phyloP scores from a whole-genome alignment of 2,888 invertebrate genomes.

The Oasisia sp. region DNA sequence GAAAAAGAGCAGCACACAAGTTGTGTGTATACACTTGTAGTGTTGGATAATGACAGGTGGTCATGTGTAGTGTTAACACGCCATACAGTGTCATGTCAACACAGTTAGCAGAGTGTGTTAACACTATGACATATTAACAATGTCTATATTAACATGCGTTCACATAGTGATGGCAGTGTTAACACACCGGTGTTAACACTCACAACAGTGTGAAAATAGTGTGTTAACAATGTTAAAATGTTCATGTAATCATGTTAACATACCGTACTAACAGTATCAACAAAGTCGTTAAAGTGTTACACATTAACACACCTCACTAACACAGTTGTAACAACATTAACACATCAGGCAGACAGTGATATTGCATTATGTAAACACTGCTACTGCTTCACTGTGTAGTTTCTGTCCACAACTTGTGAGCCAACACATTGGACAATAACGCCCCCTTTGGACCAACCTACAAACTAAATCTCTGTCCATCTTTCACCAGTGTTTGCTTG shows the following conservation, averaged over 20 bases:
- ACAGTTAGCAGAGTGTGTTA: not conserved
- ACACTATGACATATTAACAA: not conserved
- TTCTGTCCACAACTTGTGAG: no score
- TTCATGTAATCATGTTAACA: no score
- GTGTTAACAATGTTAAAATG: no score
- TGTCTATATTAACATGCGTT: not conserved
- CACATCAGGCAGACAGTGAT: not conserved
- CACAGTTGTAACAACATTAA: not conserved
- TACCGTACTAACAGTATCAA: no score
- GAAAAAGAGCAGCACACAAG: not conserved
- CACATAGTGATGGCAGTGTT: not conserved
- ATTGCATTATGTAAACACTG: not conserved
- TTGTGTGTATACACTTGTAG: not conserved
- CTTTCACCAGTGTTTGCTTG: not conserved
- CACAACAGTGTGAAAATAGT: no score
- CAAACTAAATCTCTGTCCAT: not conserved
- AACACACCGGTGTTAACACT: not conserved
- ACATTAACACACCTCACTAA: no score
- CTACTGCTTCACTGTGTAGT: not conserved
- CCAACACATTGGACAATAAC: not conserved
- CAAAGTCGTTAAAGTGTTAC: no score
- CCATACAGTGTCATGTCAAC: not conserved
- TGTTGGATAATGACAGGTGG: not conserved
- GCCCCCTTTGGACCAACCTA: not conserved
- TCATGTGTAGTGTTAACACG: not conserved